These are phyloP conservation scores for Nothura maculosa DNA, from an alignment of 2,797 vertebrate species.

Conservation along the genomic window DNA sequence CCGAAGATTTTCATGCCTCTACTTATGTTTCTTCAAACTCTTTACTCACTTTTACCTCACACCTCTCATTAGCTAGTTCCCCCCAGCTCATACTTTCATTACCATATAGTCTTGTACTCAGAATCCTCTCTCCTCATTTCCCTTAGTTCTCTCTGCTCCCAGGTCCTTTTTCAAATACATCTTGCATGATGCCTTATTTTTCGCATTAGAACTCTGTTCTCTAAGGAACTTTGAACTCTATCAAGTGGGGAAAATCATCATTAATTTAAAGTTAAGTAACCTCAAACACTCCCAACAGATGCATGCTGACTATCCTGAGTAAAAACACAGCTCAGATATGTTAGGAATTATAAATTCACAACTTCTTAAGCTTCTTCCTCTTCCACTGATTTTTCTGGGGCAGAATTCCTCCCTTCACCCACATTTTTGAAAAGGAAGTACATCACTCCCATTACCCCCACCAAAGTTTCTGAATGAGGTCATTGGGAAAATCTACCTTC, in stretches of 20 bases:
- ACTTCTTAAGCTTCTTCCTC: neutral
- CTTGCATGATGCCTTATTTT: neutral
- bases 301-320: neutral
- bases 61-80: neutral
- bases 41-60: fast-evolving
- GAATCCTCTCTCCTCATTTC: neutral
- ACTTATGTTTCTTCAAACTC: neutral
- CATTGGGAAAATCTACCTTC: neutral
- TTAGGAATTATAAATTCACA: neutral
- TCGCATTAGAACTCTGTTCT: neutral
- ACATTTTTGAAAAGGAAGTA: neutral
- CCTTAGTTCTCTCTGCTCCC: neutral
- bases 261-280: neutral
- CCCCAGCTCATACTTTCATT: neutral
- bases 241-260: neutral
- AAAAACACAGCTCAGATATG: neutral
- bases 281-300: neutral
- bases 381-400: neutral
- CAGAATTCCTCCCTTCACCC: neutral
- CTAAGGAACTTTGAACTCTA: neutral
- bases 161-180: neutral
- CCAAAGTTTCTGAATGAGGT: neutral
- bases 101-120: neutral
- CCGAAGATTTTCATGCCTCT: neutral
- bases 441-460: neutral